These are phyloP conservation scores for Cerceris rybyensis DNA, from an alignment of 2,888 invertebrate species.

Conservation along the genomic window DNA sequence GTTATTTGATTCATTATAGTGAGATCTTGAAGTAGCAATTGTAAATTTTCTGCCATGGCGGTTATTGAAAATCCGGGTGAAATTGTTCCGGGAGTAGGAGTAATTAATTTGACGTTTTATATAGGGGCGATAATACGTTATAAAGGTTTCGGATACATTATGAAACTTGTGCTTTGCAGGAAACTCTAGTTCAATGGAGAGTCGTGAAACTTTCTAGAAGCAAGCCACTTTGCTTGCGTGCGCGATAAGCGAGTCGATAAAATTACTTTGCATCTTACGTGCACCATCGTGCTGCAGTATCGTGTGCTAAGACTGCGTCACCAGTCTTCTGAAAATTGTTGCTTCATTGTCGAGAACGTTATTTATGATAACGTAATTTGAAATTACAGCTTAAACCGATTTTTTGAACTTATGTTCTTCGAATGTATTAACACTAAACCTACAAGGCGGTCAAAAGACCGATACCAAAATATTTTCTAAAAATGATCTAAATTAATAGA, in stretches of 20 bases:
- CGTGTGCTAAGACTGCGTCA: neutral
- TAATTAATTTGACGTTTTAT: neutral
- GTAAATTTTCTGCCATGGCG: too few species aligned
- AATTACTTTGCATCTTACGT: conserved; percentile 26
- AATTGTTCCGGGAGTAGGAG: neutral
- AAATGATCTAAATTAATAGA: too few species aligned
- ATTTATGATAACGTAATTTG: conserved; percentile 7
- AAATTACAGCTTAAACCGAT: conserved; percentile 15
- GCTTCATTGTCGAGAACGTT: conserved; percentile 3
- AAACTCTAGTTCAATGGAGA: conserved; percentile 25
- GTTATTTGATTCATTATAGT: too few species aligned
- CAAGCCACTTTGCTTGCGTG: conserved; percentile 32
- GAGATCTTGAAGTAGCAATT: too few species aligned
- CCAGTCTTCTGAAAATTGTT: conserved; percentile 11
- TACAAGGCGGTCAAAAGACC: too few species aligned
- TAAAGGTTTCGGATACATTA: neutral
- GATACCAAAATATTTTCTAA: too few species aligned
- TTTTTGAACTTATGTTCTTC: neutral
- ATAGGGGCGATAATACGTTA: conserved; percentile 12
- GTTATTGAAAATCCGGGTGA: neutral
- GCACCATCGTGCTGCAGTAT: conserved; percentile 7
- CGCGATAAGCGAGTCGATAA: conserved; percentile 23
- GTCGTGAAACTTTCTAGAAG: conserved; percentile 31
- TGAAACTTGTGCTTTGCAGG: conserved; percentile 5
- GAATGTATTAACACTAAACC: too few species aligned